A percentile compares a stretch with the other conserved stretches of the same genome.
These are phyloP conservation scores for Andrena camellia DNA, from an alignment of 2,888 invertebrate genomes.

Conservation along the genomic window DNA sequence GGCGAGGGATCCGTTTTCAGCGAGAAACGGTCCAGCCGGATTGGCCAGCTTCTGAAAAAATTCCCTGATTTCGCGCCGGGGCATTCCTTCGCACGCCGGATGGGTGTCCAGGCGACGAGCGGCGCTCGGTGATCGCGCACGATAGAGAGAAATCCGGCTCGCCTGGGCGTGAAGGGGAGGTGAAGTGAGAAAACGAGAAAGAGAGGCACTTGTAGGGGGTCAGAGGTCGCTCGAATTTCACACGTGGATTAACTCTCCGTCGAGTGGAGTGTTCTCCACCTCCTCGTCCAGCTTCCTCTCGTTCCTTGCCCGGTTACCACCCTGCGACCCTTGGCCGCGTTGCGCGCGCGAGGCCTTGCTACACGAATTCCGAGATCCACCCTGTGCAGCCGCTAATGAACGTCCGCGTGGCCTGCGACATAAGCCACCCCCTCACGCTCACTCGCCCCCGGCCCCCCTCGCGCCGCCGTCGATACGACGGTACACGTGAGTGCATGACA, in stretches of 20 bases:
- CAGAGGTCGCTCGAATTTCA: constrained; percentile 80
- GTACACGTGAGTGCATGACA: constrained; percentile 75
- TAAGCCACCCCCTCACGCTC: constrained; percentile 41
- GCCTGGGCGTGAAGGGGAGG: constrained; percentile 5
- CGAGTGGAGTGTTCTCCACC: constrained; percentile 74
- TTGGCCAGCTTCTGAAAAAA: constrained; percentile 46
- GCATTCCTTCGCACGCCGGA: constrained; percentile 52
- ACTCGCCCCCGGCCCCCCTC: neutral
- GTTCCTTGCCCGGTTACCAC: constrained; percentile 61
- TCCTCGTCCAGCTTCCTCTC: constrained; percentile 63
- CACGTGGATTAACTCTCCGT: constrained; percentile 81
- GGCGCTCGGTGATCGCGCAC: constrained; percentile 38
- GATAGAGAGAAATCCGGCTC: neutral
- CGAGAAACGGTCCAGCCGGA: constrained; percentile 48
- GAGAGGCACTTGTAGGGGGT: constrained; percentile 72
- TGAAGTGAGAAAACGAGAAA: constrained; percentile 61
- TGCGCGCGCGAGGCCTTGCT: constrained; percentile 66
- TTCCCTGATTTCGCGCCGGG: constrained; percentile 52
- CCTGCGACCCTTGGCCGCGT: constrained; percentile 50
- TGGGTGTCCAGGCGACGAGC: constrained; percentile 39
- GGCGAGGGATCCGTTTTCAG: constrained; percentile 28
- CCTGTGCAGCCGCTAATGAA: constrained; percentile 80
- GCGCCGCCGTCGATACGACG: constrained; percentile 38
- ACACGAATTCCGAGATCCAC: constrained; percentile 79
- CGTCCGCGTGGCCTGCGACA: constrained; percentile 76